Conservation (phyloP, 1,140 invertebrate species). For the Penaeus japonicus region DNA sequence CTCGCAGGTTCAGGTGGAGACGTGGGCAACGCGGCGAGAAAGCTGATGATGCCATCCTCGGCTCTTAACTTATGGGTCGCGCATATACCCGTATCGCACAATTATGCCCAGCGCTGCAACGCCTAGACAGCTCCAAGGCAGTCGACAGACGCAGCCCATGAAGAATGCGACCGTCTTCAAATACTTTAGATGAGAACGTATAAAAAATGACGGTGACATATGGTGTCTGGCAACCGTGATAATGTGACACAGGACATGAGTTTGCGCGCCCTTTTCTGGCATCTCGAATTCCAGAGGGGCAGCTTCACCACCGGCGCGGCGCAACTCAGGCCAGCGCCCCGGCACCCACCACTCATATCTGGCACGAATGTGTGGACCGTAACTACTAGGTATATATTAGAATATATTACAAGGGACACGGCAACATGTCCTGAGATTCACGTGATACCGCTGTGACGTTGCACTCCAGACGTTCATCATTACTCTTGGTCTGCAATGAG, state of each 20-base stretch:
- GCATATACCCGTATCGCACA: no score
- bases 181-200: not conserved
- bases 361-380: not conserved
- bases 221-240: conserved; percentile 25
- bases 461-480: no score
- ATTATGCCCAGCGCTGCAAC: no score
- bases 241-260: conserved; percentile 40
- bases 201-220: not conserved
- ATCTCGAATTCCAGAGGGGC: conserved; percentile 37
- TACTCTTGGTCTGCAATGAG: no score
- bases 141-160: no score
- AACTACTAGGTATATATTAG: no score
- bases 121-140: no score
- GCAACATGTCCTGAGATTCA: no score
- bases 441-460: no score
- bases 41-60: not conserved
- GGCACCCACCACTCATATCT: not conserved
- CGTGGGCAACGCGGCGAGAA: not conserved
- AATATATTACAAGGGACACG: no score
- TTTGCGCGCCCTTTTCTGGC: conserved; percentile 40
- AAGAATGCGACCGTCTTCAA: no score
- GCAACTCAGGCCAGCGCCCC: not conserved
- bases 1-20: conserved; percentile 19
- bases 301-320: not conserved
- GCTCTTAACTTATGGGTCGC: not conserved